Evolutionary conservation across 2,797 vertebrate species (phyloP), one percentile per base, ranked within the genome.

Genomic region (Enteromius viviparus): DNA sequence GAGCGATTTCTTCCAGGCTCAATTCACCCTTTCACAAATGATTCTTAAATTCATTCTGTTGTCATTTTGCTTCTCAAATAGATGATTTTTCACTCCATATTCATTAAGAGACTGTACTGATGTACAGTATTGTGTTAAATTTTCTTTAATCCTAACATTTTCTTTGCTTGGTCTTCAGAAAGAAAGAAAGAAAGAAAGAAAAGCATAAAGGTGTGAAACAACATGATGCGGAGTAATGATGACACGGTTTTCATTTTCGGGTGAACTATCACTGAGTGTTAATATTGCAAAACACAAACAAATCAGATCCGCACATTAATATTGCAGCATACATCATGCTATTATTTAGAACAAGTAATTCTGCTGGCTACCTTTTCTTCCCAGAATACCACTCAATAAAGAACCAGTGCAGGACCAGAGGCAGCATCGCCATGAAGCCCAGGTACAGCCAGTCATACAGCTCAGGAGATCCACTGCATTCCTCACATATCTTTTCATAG

Each of bases 311-410:
- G 45, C 29, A 47, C 42, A 72, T 10, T 58, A 49, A 55, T 53
- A 42, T 23, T 40, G 17, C 3, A 32, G n/a, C 21, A 10, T 5
- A 40, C 37, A 23, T 55, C 11, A n/a, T 75, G 3, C 7, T 76
- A 17, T 60, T 76, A 23, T 47, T 64, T n/a, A 65, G 11, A 26
- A 65, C n/a, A 58, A 71, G 15, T 21, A 15, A 32, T 17, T 17
- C 15, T 42, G 51, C 1, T 4, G 0, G 17, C n/a, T 47, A 98
- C 98, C 98, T 99, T 89, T 99, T 99, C 92, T 99, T 99, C 14
- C 98, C 97, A 0, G 98, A 98, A 89, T 98, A 99, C 97, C 98
- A 99, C 87, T 99, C 98, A 3, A 99, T 97, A 84, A 99, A 99
- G 93, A 99, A 99, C 98, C 98, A 99, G 89, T 99, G 98, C 80